phyloP scores from a whole-genome alignment of 2,113 vertebrate species.

The Hydrolagus affinis region DNA sequence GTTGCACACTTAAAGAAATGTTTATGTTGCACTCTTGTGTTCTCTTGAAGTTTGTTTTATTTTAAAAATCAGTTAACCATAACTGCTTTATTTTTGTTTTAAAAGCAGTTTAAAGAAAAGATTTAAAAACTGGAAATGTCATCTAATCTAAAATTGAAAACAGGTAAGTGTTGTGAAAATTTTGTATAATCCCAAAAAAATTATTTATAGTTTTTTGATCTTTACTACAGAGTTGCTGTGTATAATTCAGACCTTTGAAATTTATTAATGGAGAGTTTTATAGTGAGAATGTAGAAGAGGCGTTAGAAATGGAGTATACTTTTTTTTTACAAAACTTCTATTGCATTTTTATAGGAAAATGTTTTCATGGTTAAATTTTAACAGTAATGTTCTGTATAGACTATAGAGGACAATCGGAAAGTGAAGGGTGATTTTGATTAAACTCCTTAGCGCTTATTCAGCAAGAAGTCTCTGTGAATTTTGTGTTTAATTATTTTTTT shows the following conservation, averaged over 20 bases:
- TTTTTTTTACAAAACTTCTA: conserved; percentile 56
- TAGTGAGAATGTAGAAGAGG: conserved; percentile 55
- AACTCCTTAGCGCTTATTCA: conserved; percentile 40
- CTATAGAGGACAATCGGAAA: conserved; percentile 54
- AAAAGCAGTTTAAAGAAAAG: conserved; percentile 11
- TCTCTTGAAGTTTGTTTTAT: neutral
- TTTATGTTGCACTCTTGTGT: conserved; percentile 30
- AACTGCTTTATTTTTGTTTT: conserved; percentile 10
- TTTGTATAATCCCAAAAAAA: conserved; percentile 27
- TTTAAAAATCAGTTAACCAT: conserved; percentile 10
- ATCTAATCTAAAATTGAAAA: conserved; percentile 21
- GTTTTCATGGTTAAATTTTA: conserved; percentile 48
- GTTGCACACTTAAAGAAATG: conserved; percentile 26
- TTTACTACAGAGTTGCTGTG: conserved; percentile 22
- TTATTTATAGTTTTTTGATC: conserved; percentile 32
- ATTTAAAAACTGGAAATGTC: conserved; percentile 24
- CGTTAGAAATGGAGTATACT: conserved; percentile 59
- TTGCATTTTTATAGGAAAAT: conserved; percentile 60
- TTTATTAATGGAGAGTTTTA: conserved; percentile 32
- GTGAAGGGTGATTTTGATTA: conserved; percentile 43
- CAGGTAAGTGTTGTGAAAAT: conserved; percentile 13
- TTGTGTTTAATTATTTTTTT: conserved; percentile 42
- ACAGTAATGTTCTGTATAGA: conserved; percentile 42
- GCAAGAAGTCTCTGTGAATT: conserved; percentile 25
- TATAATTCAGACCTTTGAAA: conserved; percentile 27